Evolutionary conservation across 2,113 vertebrate species (phyloP).

Genomic region (Bambusicola thoracicus): DNA sequence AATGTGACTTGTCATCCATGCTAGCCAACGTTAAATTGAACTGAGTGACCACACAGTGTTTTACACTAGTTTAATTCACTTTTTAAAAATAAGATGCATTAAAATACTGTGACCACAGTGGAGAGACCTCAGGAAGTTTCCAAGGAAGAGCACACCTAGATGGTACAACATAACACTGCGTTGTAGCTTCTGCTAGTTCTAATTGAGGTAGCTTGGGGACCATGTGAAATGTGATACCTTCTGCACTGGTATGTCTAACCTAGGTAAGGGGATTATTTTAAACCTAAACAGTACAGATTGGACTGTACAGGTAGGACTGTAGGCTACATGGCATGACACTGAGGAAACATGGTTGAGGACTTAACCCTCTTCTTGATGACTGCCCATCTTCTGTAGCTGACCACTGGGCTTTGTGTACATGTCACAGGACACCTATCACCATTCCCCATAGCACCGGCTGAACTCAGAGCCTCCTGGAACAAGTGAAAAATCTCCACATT

Average conservation of each 20-base stretch:
- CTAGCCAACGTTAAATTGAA: constrained; percentile 11
- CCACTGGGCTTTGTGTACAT: background rate
- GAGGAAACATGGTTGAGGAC: background rate
- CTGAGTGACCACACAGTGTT: background rate
- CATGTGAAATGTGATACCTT: background rate
- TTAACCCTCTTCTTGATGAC: background rate
- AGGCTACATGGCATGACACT: background rate
- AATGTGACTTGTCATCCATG: background rate
- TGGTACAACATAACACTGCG: fast-evolving
- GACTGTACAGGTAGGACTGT: background rate
- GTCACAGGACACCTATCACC: background rate
- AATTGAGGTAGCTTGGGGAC: background rate
- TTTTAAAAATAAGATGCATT: background rate
- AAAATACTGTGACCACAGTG: background rate
- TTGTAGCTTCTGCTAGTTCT: background rate
- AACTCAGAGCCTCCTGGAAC: background rate
- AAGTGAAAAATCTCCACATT: background rate
- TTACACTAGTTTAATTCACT: background rate
- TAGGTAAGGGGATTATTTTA: background rate
- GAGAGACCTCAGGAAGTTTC: background rate
- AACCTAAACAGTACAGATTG: background rate
- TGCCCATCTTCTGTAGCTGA: background rate
- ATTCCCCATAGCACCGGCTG: background rate
- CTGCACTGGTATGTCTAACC: background rate
- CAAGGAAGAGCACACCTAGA: background rate